A percentile compares a stretch with the other conserved stretches of the same genome.
These are phyloP conservation scores for Yponomeuta malinellus DNA, from an alignment of 2,888 invertebrate species.

Conservation along the genomic window DNA sequence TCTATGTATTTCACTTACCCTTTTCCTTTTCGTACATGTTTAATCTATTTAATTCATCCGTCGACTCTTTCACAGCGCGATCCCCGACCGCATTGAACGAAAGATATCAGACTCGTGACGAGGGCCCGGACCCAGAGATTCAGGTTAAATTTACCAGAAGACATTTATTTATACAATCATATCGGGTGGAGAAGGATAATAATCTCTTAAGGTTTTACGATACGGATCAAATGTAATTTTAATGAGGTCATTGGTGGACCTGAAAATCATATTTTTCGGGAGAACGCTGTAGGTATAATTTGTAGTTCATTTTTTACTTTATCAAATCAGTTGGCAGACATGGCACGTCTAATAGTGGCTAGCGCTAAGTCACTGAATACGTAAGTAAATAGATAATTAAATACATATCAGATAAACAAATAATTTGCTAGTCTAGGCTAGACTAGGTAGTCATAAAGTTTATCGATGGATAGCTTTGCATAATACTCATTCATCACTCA, in stretches of 20 bases:
- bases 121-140: slow-evolving; percentile 55
- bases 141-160: slow-evolving; percentile 73
- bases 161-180: slow-evolving; percentile 69
- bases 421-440: too few species aligned
- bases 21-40: slow-evolving; percentile 54
- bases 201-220: slow-evolving; percentile 51
- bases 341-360: too few species aligned
- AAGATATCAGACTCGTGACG: slow-evolving; percentile 70
- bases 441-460: too few species aligned
- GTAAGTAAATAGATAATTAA: too few species aligned
- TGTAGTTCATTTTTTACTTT: too few species aligned
- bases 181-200: slow-evolving; percentile 40
- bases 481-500: too few species aligned
- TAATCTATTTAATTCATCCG: slow-evolving; percentile 73
- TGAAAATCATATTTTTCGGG: background rate
- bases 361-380: too few species aligned
- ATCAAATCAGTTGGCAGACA: too few species aligned
- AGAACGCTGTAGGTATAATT: background rate
- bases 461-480: too few species aligned
- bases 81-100: slow-evolving; percentile 63
- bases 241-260: background rate
- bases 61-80: slow-evolving; percentile 63
- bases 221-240: slow-evolving; percentile 36
- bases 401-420: too few species aligned
- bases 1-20: slow-evolving; percentile 34